phyloP scores from a whole-genome alignment of 2,797 vertebrate genomes.

The Platyrinchus mystaceus region DNA sequence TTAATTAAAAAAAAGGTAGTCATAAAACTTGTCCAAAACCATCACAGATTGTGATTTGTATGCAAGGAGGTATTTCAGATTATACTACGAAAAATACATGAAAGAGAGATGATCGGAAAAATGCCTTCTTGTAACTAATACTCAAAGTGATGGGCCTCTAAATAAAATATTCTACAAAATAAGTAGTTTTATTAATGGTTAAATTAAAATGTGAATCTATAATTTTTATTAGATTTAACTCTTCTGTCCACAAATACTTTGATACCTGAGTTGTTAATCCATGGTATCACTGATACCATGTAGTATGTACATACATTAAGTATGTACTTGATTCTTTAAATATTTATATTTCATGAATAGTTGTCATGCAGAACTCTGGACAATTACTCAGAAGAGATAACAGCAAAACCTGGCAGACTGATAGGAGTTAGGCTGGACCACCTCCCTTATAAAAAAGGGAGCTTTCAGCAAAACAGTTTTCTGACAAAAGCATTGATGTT shows the following conservation, averaged over 20 bases:
- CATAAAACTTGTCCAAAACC: neutral
- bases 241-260: neutral
- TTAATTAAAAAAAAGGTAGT: neutral
- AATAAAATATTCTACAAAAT: neutral
- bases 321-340: neutral
- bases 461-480: neutral
- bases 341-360: neutral
- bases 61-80: neutral
- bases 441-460: neutral
- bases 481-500: neutral
- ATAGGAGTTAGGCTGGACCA: neutral
- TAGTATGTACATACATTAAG: no score
- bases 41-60: neutral
- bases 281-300: neutral
- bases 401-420: neutral
- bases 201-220: neutral
- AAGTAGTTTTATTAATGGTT: neutral
- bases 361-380: neutral
- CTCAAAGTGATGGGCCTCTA: neutral
- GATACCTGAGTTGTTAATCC: accelerated
- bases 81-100: neutral
- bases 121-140: neutral
- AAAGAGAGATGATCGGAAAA: neutral
- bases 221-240: neutral
- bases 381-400: neutral